Base-by-base conservation (phyloP, 2,113 vertebrate genomes). In the Mormyrus iriodes region DNA sequence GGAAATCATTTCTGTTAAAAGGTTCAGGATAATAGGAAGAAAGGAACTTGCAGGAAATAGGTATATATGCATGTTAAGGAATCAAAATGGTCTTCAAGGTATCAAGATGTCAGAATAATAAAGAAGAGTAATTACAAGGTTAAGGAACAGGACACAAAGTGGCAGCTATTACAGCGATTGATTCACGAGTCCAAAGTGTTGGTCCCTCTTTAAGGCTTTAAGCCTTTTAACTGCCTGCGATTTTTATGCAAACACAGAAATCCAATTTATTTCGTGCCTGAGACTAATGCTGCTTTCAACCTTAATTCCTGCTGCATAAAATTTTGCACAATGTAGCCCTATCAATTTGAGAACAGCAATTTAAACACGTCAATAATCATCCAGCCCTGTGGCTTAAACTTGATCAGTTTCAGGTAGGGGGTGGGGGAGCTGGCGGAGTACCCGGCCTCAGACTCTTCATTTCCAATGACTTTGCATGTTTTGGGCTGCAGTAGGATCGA, bases 341-440 rank as follows among this genome's bases (percentile, higher is more conserved):
- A 79, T 79, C 65, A 79, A 48, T 87, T 55, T 87, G 85, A 90
- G 73, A 87, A 85, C 27, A 19, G 24, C 24, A 49, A 49, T 85
- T 85, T 85, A 49, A 48, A 46, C 39, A 85, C 82, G 82, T 85
- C 82, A 49, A 85, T 85, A 85, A 85, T 85, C 82, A 21, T 85
- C 46, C 21, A n/a, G 39, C 82, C 24, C 49, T 46, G 42, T 48
- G 82, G 46, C 39, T 85, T 85, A 48, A 85, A 49, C 82, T 44
- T 85, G 42, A 85, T 85, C 82, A 85, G 46, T 12, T 48, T 85
- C 21, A 49, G 73, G 13, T 79, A 35, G 35, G 31, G 73, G 73
- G 1, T 46, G 24, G 73, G 46, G 46, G 82, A 12, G 17, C 44
- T 42, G 9, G 13, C 12, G 0, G 13, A 48, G 44, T 6, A 69